These are phyloP conservation scores for Colius striatus DNA, from an alignment of 2,113 vertebrate genomes.

Conservation along the genomic window DNA sequence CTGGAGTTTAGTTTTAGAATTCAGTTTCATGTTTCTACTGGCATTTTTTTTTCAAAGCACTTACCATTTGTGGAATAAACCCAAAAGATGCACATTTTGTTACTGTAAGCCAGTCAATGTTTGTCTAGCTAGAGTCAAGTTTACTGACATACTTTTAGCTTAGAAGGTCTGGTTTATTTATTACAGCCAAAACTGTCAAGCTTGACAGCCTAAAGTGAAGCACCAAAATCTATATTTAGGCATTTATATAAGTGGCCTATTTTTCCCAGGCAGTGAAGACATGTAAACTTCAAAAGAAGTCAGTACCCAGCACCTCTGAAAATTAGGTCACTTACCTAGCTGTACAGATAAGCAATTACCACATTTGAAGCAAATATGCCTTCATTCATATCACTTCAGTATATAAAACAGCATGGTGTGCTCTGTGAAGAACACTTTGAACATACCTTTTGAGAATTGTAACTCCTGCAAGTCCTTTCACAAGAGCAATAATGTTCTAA, in stretches of 20 bases:
- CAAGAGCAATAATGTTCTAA: conserved; percentile 54
- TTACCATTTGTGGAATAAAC: not conserved
- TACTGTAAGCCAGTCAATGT: not conserved
- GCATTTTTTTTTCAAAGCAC: not conserved
- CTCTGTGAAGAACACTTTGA: not conserved
- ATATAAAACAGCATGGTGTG: not conserved
- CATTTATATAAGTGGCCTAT: not conserved
- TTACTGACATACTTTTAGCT: not conserved
- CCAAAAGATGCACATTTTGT: not conserved
- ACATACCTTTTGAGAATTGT: not conserved
- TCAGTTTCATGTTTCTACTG: not conserved
- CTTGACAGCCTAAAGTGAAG: not conserved
- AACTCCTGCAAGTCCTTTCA: conserved; percentile 41
- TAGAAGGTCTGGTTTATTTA: conserved; percentile 18
- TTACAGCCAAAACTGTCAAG: not conserved
- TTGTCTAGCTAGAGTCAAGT: conserved; percentile 1
- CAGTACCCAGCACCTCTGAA: not conserved
- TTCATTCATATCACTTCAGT: not conserved
- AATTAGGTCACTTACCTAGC: not conserved
- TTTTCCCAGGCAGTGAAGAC: not conserved
- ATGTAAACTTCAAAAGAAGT: not conserved
- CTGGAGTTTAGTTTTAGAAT: not conserved
- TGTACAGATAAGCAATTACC: not conserved
- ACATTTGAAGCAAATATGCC: not conserved
- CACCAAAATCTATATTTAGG: conserved; percentile 20